These are phyloP conservation scores for Poecile montanus DNA, from an alignment of 2,797 vertebrate species.

Conservation along the genomic window DNA sequence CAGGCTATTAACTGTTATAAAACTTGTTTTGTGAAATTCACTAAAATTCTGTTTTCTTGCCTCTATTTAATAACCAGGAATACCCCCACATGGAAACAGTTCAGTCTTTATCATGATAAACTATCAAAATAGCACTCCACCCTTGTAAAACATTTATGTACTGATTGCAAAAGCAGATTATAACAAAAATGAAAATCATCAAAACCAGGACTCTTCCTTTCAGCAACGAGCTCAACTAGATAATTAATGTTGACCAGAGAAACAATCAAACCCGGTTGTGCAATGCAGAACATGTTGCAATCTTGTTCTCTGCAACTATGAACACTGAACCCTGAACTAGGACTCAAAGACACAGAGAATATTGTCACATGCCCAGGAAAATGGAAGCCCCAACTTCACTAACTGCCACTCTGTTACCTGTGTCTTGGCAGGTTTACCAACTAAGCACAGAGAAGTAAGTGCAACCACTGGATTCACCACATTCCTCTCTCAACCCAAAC, in stretches of 20 bases:
- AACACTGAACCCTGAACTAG: neutral
- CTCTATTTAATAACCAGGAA: neutral
- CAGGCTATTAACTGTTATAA: neutral
- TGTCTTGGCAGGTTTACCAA: neutral
- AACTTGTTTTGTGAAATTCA: neutral
- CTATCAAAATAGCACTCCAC: neutral
- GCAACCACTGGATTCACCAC: neutral
- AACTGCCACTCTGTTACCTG: neutral
- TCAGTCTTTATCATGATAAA: neutral
- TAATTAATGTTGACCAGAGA: constrained; percentile 11
- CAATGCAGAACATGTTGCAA: constrained; percentile 1
- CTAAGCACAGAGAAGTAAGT: neutral
- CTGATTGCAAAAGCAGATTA: constrained; percentile 17
- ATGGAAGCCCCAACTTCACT: neutral
- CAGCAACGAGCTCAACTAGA: constrained; percentile 16
- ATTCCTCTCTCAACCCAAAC: neutral
- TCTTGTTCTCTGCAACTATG: neutral
- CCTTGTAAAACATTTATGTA: neutral
- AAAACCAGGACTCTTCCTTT: constrained; percentile 37
- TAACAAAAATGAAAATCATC: neutral
- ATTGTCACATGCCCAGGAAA: neutral
- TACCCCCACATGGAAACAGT: neutral
- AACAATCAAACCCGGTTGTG: constrained; percentile 39
- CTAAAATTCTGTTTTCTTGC: neutral
- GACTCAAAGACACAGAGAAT: neutral